Conservation (phyloP, 2,888 invertebrate genomes). For the Crioceris asparagi region DNA sequence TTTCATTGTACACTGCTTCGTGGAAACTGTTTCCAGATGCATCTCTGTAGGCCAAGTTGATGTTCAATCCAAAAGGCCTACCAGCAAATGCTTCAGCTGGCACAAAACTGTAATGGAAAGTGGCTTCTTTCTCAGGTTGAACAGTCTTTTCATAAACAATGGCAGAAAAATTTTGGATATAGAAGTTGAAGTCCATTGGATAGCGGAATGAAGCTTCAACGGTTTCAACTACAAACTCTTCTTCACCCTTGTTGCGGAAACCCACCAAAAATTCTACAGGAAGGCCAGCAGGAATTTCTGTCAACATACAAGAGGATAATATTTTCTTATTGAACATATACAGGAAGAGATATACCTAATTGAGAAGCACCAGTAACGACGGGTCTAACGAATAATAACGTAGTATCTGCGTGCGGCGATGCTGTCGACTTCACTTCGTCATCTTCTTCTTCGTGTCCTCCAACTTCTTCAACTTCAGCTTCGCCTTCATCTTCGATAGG, state of each 20-base stretch:
- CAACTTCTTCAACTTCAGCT: slow-evolving; percentile 54
- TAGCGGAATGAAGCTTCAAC: slow-evolving; percentile 98
- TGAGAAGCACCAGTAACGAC: slow-evolving; percentile 50
- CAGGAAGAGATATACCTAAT: slow-evolving; percentile 50
- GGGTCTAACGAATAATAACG: slow-evolving; percentile 80
- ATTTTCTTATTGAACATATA: slow-evolving; percentile 4
- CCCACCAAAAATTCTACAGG: slow-evolving; percentile 93
- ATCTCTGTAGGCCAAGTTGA: slow-evolving; percentile 86
- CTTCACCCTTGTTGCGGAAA: slow-evolving; percentile 87
- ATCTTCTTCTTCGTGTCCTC: slow-evolving; percentile 49
- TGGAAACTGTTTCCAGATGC: slow-evolving; percentile 54
- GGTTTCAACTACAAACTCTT: slow-evolving; percentile 84
- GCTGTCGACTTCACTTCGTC: slow-evolving; percentile 59
- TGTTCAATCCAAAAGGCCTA: slow-evolving; percentile 89
- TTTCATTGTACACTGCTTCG: slow-evolving; percentile 97
- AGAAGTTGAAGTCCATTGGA: slow-evolving; percentile 96
- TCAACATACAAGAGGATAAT: slow-evolving; percentile 1
- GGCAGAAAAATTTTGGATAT: slow-evolving; percentile 96
- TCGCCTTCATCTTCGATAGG: slow-evolving; percentile 62
- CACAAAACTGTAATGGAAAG: slow-evolving; percentile 88
- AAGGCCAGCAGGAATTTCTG: slow-evolving; percentile 84
- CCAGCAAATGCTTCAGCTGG: slow-evolving; percentile 96
- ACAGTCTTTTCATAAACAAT: slow-evolving; percentile 80
- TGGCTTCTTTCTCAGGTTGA: slow-evolving; percentile 84
- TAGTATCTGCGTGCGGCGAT: slow-evolving; percentile 86